These are phyloP conservation scores for Diacarnus erythraeanus DNA, from an alignment of 37 sponge, comb jelly and placozoan genomes.

Conservation along the genomic window DNA sequence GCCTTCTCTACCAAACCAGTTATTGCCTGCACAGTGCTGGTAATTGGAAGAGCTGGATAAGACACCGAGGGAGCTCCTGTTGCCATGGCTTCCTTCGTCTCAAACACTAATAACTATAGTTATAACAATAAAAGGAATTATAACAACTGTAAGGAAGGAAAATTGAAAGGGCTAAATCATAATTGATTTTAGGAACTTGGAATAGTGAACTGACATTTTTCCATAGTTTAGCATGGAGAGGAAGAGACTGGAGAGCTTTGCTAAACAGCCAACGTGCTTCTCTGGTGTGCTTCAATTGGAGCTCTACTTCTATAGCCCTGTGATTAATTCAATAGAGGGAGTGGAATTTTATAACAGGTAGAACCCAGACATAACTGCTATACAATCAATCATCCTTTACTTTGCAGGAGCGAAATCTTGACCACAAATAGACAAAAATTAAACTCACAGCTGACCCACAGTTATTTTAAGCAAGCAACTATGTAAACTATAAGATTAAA, in stretches of 20 bases:
- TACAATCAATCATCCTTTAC: too few relatives aligned
- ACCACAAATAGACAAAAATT: too few relatives aligned
- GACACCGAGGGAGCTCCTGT: too few relatives aligned
- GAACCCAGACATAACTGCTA: too few relatives aligned
- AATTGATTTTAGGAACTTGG: too few relatives aligned
- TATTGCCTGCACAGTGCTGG: background rate
- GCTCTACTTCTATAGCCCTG: slow-evolving; percentile 26
- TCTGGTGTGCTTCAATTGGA: background rate
- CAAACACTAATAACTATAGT: slow-evolving; percentile 21
- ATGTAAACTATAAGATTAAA: background rate
- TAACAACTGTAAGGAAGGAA: background rate
- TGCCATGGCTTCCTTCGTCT: slow-evolving; percentile 1
- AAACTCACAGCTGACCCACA: too few relatives aligned
- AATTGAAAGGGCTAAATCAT: background rate
- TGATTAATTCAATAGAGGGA: too few relatives aligned
- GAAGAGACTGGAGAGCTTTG: slow-evolving; percentile 30
- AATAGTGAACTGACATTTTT: slow-evolving; percentile 52
- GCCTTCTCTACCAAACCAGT: background rate
- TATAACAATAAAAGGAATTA: background rate
- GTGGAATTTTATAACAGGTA: too few relatives aligned
- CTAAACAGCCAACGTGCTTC: slow-evolving; percentile 67
- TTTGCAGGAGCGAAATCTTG: too few relatives aligned
- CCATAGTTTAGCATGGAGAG: slow-evolving; percentile 47
- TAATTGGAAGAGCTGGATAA: background rate
- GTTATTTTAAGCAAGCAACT: too few relatives aligned